These are phyloP conservation scores for Rhizomys pruinosus DNA, from an alignment of 2,113 vertebrate genomes.

Conservation along the genomic window DNA sequence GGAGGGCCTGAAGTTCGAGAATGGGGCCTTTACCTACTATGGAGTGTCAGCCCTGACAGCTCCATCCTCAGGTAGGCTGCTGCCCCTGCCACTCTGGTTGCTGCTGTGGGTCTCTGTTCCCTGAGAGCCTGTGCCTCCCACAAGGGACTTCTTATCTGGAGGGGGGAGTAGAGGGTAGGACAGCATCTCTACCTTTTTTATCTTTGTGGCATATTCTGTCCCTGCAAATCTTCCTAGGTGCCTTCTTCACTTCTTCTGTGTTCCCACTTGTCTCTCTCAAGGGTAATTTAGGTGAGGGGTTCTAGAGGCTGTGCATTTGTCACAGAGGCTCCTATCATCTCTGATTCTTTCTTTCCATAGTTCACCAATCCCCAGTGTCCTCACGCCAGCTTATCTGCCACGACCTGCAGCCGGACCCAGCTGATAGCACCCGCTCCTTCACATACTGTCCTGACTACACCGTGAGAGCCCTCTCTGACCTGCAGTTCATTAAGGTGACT, in stretches of 20 bases:
- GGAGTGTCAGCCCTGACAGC: slow-evolving; percentile 92
- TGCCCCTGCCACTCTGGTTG: neutral
- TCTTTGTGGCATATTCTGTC: neutral
- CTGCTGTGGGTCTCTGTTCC: rapidly evolving
- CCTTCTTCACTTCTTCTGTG: neutral
- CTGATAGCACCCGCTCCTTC: slow-evolving; percentile 86
- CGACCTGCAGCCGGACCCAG: slow-evolving; percentile 87
- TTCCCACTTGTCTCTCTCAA: rapidly evolving
- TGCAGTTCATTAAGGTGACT: slow-evolving; percentile 92
- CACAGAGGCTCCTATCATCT: neutral
- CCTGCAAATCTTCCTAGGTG: too few species aligned
- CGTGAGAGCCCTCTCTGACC: slow-evolving; percentile 93
- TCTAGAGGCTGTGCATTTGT: neutral
- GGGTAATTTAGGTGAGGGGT: neutral
- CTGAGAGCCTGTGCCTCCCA: neutral
- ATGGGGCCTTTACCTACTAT: slow-evolving; percentile 95
- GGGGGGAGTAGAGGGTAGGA: neutral
- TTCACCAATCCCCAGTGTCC: slow-evolving; percentile 92
- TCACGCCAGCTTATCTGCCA: slow-evolving; percentile 85
- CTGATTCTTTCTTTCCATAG: slow-evolving; percentile 76
- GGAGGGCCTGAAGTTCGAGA: slow-evolving; percentile 95
- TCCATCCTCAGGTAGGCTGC: slow-evolving; percentile 90
- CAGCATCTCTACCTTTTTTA: neutral
- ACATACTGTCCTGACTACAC: slow-evolving; percentile 95
- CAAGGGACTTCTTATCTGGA: rapidly evolving